These are phyloP conservation scores for Cyanoliseus patagonus DNA, from an alignment of 2,113 vertebrate genomes.

Conservation along the genomic window DNA sequence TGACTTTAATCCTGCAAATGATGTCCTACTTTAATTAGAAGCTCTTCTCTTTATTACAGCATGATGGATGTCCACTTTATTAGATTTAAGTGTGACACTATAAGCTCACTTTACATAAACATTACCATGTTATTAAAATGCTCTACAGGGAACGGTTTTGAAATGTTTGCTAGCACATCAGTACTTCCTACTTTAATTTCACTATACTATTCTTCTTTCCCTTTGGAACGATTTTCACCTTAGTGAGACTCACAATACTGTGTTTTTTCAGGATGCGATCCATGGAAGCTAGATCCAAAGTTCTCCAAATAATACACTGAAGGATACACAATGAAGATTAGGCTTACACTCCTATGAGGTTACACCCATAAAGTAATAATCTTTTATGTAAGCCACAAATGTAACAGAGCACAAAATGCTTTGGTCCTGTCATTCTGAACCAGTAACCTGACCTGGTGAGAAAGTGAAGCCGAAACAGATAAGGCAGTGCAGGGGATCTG, in stretches of 20 bases:
- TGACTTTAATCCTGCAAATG: conserved; percentile 89
- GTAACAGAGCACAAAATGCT: neutral
- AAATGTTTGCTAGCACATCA: conserved; percentile 66
- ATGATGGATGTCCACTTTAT: conserved; percentile 89
- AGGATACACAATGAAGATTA: conserved; percentile 17
- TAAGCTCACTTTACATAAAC: conserved; percentile 85
- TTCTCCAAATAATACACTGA: neutral
- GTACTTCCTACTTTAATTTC: conserved; percentile 55
- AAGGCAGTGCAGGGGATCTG: neutral
- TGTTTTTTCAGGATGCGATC: conserved; percentile 6
- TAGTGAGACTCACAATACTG: neutral
- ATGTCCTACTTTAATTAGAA: conserved; percentile 88
- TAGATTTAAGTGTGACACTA: conserved; percentile 84
- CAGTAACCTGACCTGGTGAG: neutral
- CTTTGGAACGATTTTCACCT: conserved; percentile 29
- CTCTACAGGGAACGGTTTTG: conserved; percentile 55
- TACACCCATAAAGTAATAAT: neutral
- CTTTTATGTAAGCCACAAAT: neutral
- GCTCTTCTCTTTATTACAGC: conserved; percentile 80
- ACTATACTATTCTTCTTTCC: conserved; percentile 5
- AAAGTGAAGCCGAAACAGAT: conserved; percentile 16
- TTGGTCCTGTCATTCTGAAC: neutral
- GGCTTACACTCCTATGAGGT: conserved; percentile 1
- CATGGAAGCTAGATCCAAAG: neutral
- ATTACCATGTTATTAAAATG: conserved; percentile 78